A percentile compares a stretch with the other conserved stretches of the same genome.
These are phyloP conservation scores for Naja naja DNA, from an alignment of 2,113 vertebrate species.

Conservation along the genomic window DNA sequence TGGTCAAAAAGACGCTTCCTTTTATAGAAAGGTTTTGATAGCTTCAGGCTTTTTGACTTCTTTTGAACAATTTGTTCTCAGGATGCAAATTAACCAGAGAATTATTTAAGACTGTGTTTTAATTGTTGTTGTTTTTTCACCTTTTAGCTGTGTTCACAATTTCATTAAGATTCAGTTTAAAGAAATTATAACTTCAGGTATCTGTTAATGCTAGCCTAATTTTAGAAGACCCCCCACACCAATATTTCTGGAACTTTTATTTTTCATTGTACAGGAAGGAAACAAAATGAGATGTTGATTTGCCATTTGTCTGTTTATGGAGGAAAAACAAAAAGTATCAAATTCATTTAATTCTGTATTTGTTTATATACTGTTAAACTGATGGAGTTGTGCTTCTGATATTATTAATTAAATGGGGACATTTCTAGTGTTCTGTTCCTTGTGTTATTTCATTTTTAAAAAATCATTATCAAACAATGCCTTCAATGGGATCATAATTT, in stretches of 20 bases:
- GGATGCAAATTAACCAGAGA: neutral
- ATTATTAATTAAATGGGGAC: neutral
- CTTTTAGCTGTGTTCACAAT: neutral
- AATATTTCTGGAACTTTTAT: neutral
- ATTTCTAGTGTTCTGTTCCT: neutral
- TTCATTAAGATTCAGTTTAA: conserved; percentile 4
- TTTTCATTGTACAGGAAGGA: neutral
- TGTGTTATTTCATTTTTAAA: neutral
- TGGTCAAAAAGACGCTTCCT: neutral
- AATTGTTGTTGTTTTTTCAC: neutral
- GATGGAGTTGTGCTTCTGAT: neutral
- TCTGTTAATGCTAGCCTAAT: neutral
- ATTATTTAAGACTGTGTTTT: neutral
- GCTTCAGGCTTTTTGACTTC: neutral
- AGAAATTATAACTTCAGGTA: neutral
- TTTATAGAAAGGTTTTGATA: conserved; percentile 12
- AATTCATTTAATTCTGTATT: neutral
- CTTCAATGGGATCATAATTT: neutral
- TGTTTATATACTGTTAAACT: neutral
- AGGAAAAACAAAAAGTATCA: neutral
- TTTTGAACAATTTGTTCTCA: conserved; percentile 22
- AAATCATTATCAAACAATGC: neutral
- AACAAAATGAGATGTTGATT: neutral
- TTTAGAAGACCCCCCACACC: neutral
- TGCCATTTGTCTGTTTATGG: neutral